phyloP scores from a whole-genome alignment of 2,888 invertebrate species.

The Drosophila atripex region DNA sequence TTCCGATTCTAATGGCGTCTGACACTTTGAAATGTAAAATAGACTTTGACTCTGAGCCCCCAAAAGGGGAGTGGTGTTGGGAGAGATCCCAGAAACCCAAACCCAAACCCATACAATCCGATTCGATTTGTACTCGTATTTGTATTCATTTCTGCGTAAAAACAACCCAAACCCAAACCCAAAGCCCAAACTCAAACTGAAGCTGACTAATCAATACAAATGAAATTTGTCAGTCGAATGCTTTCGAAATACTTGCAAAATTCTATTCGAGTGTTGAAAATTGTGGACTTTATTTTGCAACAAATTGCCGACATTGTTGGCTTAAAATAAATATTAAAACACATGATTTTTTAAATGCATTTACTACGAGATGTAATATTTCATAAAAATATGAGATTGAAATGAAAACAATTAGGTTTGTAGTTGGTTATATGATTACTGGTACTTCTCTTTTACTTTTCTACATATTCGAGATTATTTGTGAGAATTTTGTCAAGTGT shows the following conservation, averaged over 20 bases:
- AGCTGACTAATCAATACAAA: constrained; percentile 46
- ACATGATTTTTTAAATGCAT: too few species aligned
- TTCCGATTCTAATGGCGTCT: constrained; percentile 41
- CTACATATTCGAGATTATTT: too few species aligned
- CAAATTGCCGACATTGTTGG: too few species aligned
- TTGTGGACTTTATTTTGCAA: not conserved
- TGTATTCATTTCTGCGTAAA: not conserved
- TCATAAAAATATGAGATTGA: too few species aligned
- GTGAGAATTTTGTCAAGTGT: too few species aligned
- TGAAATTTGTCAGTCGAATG: constrained; percentile 42
- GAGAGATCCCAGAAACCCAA: not conserved
- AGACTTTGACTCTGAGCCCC: constrained; percentile 44
- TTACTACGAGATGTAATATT: too few species aligned
- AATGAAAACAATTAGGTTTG: too few species aligned
- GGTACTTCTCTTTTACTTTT: too few species aligned
- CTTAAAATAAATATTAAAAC: too few species aligned
- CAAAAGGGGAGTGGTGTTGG: not conserved
- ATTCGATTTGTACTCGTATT: constrained; percentile 1
- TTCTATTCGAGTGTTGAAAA: not conserved
- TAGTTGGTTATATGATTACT: too few species aligned
- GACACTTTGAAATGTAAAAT: constrained; percentile 63
- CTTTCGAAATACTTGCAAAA: not conserved
- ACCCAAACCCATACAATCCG: not conserved
- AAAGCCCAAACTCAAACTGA: constrained; percentile 1
- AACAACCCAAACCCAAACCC: not conserved